Evolutionary conservation across 2,113 vertebrate species (phyloP), one percentile per base, ranked within the genome.

Genomic region (Chloropsis hardwickii): DNA sequence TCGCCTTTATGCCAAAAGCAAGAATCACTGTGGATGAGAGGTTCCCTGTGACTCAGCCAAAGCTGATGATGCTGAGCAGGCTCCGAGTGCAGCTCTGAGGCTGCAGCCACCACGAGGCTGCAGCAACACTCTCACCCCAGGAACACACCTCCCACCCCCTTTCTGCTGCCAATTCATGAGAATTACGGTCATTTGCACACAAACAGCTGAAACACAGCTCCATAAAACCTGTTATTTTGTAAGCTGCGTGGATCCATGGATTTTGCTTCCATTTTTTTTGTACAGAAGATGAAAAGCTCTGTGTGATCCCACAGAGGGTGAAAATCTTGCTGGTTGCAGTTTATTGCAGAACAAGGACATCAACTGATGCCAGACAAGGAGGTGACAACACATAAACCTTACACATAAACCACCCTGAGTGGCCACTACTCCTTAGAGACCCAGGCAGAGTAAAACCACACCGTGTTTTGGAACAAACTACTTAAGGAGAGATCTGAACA

Each of bases 1-100:
- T 48, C 74, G 57, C 40, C 65, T 56, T 64, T 29, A 15, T 71
- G 88, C 77, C 78, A 93, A 61, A 37, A 89, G 20, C 20, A 66
- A 73, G 92, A 84, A 74, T 81, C 20, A 74, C 40, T 14, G 20
- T 2, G 4, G 86, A 45, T 81, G 91, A 96, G 92, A 97, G 61
- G 77, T 48, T 86, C 89, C 69, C 86, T 87, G 24, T 94, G 94
- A 95, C 57, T 95, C 94, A 97, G 81, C 81, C 83, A 51, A 60
- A 64, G 64, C 90, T 88, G 94, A 18, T 56, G 80, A 60, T 88
- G 76, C n/a, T 83, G 76, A 93, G 71, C 50, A 86, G 86, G 58
- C 86, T 65, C 39, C 8, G 37, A 8, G n/a, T 18, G 73, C 66
- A 90, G 76, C 76, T 50, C 23, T 1, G 17, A 84, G 72, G 89